Conservation (phyloP, 1,140 invertebrate genomes). For the Holotrichia oblita region DNA sequence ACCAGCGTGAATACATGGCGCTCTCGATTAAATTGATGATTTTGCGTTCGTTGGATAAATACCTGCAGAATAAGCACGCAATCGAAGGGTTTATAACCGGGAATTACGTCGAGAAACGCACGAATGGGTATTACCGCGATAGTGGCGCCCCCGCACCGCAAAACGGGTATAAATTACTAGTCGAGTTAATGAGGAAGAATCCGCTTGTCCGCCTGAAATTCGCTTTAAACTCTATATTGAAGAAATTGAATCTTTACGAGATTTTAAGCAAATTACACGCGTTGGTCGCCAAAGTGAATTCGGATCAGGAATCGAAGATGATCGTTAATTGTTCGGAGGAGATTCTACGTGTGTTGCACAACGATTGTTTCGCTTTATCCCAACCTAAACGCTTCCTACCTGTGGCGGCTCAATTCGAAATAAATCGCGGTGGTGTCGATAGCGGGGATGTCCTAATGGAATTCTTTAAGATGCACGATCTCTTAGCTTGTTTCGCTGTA, state of each 20-base stretch:
- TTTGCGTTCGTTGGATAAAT: slow-evolving; percentile 80
- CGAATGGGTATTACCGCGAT: slow-evolving; percentile 59
- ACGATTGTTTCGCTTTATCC: slow-evolving; percentile 73
- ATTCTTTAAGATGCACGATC: slow-evolving; percentile 70
- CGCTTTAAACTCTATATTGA: slow-evolving; percentile 80
- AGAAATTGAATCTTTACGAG: slow-evolving; percentile 88
- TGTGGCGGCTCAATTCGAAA: slow-evolving; percentile 84
- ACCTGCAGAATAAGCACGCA: slow-evolving; percentile 74
- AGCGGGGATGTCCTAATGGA: slow-evolving; percentile 64
- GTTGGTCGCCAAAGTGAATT: slow-evolving; percentile 56
- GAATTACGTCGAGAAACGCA: background rate
- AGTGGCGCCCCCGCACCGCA: slow-evolving; percentile 51
- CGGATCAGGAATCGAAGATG: slow-evolving; percentile 61
- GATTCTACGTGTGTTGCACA: slow-evolving; percentile 69
- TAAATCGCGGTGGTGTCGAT: slow-evolving; percentile 69
- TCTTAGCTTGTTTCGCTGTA: slow-evolving; percentile 70
- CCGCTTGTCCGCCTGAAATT: slow-evolving; percentile 82
- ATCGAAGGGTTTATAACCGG: slow-evolving; percentile 74
- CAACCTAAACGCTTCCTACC: slow-evolving; percentile 87
- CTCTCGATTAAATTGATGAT: slow-evolving; percentile 91
- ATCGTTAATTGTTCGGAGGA: slow-evolving; percentile 69
- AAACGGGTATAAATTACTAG: slow-evolving; percentile 62
- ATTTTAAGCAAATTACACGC: slow-evolving; percentile 66
- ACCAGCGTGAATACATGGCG: slow-evolving; percentile 87
- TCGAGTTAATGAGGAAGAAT: slow-evolving; percentile 76